Evolutionary conservation across 2,888 invertebrate genomes (phyloP), one percentile per base, ranked within the genome.

Genomic region (Disparrhopalites patrizii): DNA sequence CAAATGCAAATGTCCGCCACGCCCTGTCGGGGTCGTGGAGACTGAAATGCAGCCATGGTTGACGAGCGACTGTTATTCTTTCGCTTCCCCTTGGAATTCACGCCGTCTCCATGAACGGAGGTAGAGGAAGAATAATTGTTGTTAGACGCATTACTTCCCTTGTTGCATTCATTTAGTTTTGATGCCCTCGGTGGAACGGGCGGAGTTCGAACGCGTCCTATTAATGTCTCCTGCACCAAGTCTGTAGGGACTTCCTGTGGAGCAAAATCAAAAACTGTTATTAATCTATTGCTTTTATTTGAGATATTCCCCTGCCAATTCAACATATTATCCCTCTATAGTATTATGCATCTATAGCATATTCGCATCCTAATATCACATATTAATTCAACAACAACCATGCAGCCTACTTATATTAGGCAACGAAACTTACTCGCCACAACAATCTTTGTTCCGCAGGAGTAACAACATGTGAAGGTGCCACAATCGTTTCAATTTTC

Each of bases 1-100:
- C 30, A 52, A 52, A 52, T 10, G 5, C 52, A 27, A 52, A 52
- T 52, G 47, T 47, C 47, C 20, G 47, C 47, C 8, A 47, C 47
- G 13, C 47, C 47, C 13, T 47, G 47, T 47, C 25, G n/a, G n/a
- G n/a, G n/a, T n/a, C n/a, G n/a, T n/a, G n/a, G n/a, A n/a, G n/a
- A n/a, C n/a, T n/a, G n/a, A n/a, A n/a, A n/a, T 36, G 36, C 8
- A 36, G 36, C 36, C 8, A 13, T 36, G 13, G 36, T 52, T 28
- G 27, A 5, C 5, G 52, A 30, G 13, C n/a, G 18, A 3, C 47
- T 3, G 7, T 25, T 8, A 47, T 23, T n/a, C 23, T 47, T 2
- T 18, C 25, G 18, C 3, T 23, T 20, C n/a, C 47, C 25, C n/a
- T 18, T 30, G 10, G 20, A 3, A 31, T 18, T 20, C 30, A 55